Base-by-base conservation (phyloP, 2,113 vertebrate species). In the Phalacrocorax aristotelis region DNA sequence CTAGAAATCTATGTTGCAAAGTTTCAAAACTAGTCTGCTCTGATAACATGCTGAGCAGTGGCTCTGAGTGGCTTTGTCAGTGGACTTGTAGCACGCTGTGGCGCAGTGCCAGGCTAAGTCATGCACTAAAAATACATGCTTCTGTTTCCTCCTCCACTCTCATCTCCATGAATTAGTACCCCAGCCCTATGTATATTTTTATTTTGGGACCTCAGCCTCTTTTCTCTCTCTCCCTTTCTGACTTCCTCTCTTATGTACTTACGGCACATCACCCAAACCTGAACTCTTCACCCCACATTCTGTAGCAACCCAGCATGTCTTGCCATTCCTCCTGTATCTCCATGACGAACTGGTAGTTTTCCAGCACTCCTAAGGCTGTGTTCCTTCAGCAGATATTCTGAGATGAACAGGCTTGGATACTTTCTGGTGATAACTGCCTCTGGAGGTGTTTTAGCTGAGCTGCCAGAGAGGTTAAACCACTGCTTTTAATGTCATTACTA, bases 401-500 rank as follows among this genome's bases (percentile, higher is more conserved):
- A 79, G 70, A 14, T 2, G 6, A 70, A 32, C 58, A 19, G 66
- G 52, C 54, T 85, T 72, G 90, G 75, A 64, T 72, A 4, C 25
- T 79, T 62, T 21, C 36, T 78, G 44, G 25, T 87, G 92, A 49
- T 81, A 74, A 25, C 55, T 61, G 72, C 83, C 60, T 81, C 40
- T 89, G 60, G 69, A 87, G 51, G 36, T 66, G 40, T 54, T 65
- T 40, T 68, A 46, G 55, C 70, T 84, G 82, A 94, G 78, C 88
- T 91, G 65, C 70, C 61, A 42, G 52, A 42, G 90, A 60, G 78
- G 84, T 89, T 87, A 89, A 70, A 84, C 38, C 17, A 5, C 87
- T 87, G 64, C 30, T 70, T 91, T 70, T 87, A 42, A 23, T 66
- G 46, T 40, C 77, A 49, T 94, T 92, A 32, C 70, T 83, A 57